Base-by-base conservation (phyloP, 2,888 invertebrate species). In the Elegia similella region DNA sequence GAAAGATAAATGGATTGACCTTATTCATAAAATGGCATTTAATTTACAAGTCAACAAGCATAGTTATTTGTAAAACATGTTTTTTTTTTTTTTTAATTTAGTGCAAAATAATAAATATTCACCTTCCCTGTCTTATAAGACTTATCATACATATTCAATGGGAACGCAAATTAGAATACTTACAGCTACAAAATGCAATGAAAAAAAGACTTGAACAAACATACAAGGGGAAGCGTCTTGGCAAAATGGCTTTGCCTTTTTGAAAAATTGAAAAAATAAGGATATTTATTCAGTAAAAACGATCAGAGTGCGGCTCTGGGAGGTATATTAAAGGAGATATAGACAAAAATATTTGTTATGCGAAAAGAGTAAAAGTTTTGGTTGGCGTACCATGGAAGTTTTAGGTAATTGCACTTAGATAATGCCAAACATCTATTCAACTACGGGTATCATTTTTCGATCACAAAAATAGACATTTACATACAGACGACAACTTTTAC, bases 241-340 rank as follows among this genome's bases (percentile, higher is more conserved):
- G 42, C 29, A 44, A 43, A 44, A 16, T 42, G 38, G 17, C 16
- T 16, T 42, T 42, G 29, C 46, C 44, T 7, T 16, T 55, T 44
- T 55, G 44, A 16, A 2, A 44, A 46, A 46, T 44, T 15, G 8
- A n/a, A 15, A 44, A 54, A 44, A 54, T 55, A 44, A 44, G 16
- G 44, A 54, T 48, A 47, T 54, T 54, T 47, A 17, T 32, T 32
- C 6, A 42, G 34, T 30, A 10, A 54, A 23, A 44, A 32, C 16
- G 43, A 32, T 46, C 30, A 13, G 32, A 46, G 44, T 29, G 6
- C 7, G 42, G 52, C 16, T 16, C 2, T 8, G n/a, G 7, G 10
- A 38, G 23, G n/a, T 38, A 38, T 0, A 42, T 1, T n/a, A 38
- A 15, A 23, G 52, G n/a, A 52, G 38, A 17, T 6, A 38, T 15